phyloP scores from a whole-genome alignment of 2,888 invertebrate genomes.

The Sinohyriopsis cumingii region DNA sequence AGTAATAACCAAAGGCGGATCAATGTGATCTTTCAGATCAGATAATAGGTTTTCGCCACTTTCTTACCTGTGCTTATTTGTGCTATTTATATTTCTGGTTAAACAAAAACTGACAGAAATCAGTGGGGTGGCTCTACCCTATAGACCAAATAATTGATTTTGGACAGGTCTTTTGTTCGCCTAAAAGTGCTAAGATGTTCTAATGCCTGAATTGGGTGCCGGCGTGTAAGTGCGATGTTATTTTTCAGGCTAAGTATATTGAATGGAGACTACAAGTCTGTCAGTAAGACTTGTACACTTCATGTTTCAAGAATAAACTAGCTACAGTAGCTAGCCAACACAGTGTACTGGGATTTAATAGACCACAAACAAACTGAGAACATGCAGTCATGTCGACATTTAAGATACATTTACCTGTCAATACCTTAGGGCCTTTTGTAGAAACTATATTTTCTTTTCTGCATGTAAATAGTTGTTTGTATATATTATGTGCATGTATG shows the following conservation, averaged over 20 bases:
- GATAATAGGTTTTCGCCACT: slow-evolving; percentile 34
- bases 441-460: no score
- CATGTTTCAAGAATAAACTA: no score
- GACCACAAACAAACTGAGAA: no score
- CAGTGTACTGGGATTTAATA: no score
- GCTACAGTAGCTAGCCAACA: no score
- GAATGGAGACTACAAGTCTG: no score
- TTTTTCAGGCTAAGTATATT: not conserved
- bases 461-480: no score
- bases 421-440: no score
- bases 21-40: slow-evolving; percentile 18
- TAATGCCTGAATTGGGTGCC: not conserved
- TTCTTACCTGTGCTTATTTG: slow-evolving; percentile 33
- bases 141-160: slow-evolving; percentile 1
- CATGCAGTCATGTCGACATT: no score
- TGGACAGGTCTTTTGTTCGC: not conserved
- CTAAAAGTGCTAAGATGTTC: not conserved
- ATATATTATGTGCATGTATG: no score
- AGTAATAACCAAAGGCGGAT: slow-evolving; percentile 24
- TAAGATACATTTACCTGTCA: no score
- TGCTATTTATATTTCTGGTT: slow-evolving; percentile 27
- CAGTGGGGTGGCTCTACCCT: slow-evolving; percentile 4
- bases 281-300: no score
- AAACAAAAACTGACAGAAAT: slow-evolving; percentile 24
- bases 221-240: not conserved